A percentile compares a stretch with the other conserved stretches of the same genome.
Conservation (phyloP, 1,140 invertebrate species). For the Scaptomyza graminum region DNA sequence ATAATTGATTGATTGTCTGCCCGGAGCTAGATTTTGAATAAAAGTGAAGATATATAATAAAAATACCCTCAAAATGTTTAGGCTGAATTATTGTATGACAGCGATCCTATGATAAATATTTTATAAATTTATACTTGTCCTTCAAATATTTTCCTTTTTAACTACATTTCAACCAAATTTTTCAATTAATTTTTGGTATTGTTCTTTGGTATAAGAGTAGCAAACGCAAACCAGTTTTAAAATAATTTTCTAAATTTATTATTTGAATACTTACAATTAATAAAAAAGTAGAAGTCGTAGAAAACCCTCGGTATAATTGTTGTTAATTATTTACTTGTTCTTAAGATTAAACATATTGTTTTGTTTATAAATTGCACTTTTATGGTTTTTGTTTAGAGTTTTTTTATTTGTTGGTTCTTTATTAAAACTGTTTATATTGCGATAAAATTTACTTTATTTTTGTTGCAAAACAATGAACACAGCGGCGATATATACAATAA, state of each 20-base stretch:
- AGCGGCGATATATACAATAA: constrained; percentile 25
- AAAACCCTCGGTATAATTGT: constrained; percentile 12
- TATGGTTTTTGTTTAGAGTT: background rate
- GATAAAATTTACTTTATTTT: background rate
- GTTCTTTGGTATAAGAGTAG: background rate
- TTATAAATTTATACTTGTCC: no score
- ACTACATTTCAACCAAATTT: no score
- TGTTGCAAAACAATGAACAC: constrained; percentile 47
- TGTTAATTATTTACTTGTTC: background rate
- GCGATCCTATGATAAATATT: no score
- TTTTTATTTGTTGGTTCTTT: constrained; percentile 11
- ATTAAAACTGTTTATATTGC: constrained; percentile 17
- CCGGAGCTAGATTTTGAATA: no score
- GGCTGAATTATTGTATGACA: no score
- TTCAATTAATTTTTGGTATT: background rate
- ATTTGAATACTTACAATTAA: constrained; percentile 30
- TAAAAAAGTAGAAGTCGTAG: background rate
- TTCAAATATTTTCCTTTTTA: no score
- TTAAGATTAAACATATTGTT: background rate
- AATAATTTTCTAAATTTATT: background rate
- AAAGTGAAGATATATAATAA: no score
- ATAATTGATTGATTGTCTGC: no score
- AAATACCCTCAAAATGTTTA: no score
- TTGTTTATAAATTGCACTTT: constrained; percentile 18
- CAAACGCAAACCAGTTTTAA: constrained; percentile 31